A percentile compares a stretch with the other conserved stretches of the same genome.
Evolutionary conservation across 2,113 vertebrate species (phyloP).

Genomic region (Dasypus novemcinctus): DNA sequence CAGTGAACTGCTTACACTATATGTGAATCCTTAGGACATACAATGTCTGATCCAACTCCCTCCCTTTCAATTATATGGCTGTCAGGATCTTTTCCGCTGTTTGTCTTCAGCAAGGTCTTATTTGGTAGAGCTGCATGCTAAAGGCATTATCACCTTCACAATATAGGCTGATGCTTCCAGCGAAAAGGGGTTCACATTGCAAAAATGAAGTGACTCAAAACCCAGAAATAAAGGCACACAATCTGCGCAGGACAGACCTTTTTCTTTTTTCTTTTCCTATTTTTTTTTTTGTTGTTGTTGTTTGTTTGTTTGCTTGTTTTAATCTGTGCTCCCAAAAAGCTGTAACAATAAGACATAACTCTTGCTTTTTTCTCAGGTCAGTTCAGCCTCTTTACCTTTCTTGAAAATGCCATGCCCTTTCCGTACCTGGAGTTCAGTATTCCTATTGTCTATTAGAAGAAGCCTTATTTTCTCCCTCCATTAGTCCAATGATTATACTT

Average conservation of each 20-base stretch:
- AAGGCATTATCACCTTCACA: slow-evolving; percentile 9
- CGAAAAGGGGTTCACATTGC: not conserved
- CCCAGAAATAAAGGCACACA: not conserved
- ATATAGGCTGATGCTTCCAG: not conserved
- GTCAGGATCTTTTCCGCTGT: slow-evolving; percentile 52
- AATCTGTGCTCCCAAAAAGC: not conserved
- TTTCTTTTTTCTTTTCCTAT: not conserved
- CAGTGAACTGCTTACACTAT: slow-evolving; percentile 81
- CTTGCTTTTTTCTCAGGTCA: not conserved
- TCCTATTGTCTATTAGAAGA: not conserved
- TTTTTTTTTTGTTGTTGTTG: not conserved
- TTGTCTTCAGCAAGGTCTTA: slow-evolving; percentile 60
- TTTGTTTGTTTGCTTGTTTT: not conserved
- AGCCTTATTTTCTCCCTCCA: not conserved
- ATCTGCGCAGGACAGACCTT: not conserved
- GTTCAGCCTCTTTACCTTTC: not conserved
- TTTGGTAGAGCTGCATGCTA: slow-evolving; percentile 4
- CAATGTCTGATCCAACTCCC: slow-evolving; percentile 72
- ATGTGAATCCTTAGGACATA: slow-evolving; percentile 81
- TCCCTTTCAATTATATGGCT: slow-evolving; percentile 75
- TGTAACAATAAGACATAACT: not conserved
- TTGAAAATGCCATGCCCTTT: not conserved
- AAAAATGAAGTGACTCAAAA: not conserved
- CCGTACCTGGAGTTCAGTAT: not conserved
- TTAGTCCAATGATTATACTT: not conserved